Evolutionary conservation across 2,888 invertebrate genomes (phyloP), one percentile per base, ranked within the genome.

Genomic region (Xanthorhoe designata): DNA sequence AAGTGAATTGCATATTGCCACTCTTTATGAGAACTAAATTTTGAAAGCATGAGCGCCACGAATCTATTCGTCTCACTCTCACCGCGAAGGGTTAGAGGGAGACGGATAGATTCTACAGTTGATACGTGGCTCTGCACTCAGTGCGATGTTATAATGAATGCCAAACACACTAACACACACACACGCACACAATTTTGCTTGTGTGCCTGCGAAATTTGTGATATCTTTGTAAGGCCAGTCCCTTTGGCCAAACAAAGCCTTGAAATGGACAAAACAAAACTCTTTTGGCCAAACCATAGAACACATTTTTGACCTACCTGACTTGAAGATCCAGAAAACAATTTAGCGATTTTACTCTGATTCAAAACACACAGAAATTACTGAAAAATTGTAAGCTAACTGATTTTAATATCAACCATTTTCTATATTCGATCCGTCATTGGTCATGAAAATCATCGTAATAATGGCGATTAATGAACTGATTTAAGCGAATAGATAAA

Each of bases 161-260:
- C 69, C 70, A 72, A 68, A 69, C 72, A 74, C 74, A 89, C 89
- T 84, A 84, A 86, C 88, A 91, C 88, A 91, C 91, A 91, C 91
- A 85, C 86, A 81, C 88, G 82, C 90, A 89, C 88, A 88, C 89
- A 84, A 79, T 68, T 75, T 68, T 71, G 72, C 75, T 76, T 80
- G 85, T 77, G 84, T 85, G 90, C 78, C 90, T 87, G 90, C 87
- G 90, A 91, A 89, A 89, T 82, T 71, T 69, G 61, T 66, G 68
- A 71, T 75, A 64, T 62, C 59, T 52, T 53, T 66, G 52, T 10
- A 38, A 18, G 65, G 67, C 81, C 83, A 82, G 71, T 73, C 75
- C 75, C 51, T 60, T 68, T 78, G 80, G 81, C 62, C 56, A 45
- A 24, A 55, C 9, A 62, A 24, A 19, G n/a, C 0, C 8, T n/a